Conservation (phyloP, 2,888 invertebrate species). For the Eristalis tenax region DNA sequence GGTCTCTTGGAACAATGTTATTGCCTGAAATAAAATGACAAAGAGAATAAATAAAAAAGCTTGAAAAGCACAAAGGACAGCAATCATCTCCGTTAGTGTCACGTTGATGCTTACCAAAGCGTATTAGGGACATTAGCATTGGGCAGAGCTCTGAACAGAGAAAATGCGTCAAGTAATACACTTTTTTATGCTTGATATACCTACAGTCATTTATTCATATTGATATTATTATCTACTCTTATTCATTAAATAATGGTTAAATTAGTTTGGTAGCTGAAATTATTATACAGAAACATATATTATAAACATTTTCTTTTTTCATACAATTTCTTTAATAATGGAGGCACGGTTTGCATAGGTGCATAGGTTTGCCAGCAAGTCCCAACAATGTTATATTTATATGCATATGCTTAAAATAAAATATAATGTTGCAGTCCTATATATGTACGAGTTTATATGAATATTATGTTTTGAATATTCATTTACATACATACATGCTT, state of each 20-base stretch:
- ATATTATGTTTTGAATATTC: too few relatives aligned
- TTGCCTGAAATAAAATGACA: constrained; percentile 55
- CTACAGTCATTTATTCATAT: neutral
- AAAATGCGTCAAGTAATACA: neutral
- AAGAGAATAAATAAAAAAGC: constrained; percentile 60
- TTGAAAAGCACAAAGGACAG: constrained; percentile 44
- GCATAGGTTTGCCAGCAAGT: too few relatives aligned
- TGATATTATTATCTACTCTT: neutral
- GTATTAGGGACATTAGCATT: constrained; percentile 39
- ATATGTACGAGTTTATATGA: too few relatives aligned
- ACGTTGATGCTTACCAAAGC: constrained; percentile 41
- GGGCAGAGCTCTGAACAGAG: neutral
- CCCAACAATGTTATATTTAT: too few relatives aligned
- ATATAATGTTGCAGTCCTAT: too few relatives aligned
- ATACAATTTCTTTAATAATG: too few relatives aligned
- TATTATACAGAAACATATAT: too few relatives aligned
- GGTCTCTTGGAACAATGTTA: constrained; percentile 47
- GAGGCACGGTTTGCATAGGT: too few relatives aligned
- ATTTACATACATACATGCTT: too few relatives aligned
- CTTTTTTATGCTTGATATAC: neutral
- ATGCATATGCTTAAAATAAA: too few relatives aligned
- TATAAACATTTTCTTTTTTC: too few relatives aligned
- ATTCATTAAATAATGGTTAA: neutral
- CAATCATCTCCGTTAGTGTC: constrained; percentile 46
- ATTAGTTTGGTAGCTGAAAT: neutral